phyloP scores from a whole-genome alignment of 2,888 invertebrate genomes.

The Orgyia antiqua region DNA sequence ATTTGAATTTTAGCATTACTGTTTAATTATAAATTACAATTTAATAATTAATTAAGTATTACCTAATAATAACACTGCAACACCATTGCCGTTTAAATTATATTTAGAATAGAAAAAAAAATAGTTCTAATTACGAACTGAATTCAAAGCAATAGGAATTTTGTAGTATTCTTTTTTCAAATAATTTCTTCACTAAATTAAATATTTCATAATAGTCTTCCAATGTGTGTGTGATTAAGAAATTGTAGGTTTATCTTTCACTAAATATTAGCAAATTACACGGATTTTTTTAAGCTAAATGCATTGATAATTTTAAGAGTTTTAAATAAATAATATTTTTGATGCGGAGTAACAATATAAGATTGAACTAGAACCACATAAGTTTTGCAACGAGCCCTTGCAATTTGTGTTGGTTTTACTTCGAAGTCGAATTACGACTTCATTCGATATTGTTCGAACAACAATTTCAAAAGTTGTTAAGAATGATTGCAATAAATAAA shows the following conservation, averaged over 20 bases:
- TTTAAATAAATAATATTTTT: slow-evolving; percentile 16
- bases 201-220: slow-evolving; percentile 68
- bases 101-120: slow-evolving; percentile 38
- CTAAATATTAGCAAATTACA: slow-evolving; percentile 13
- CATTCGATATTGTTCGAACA: slow-evolving; percentile 26
- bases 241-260: slow-evolving; percentile 31
- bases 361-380: slow-evolving; percentile 46
- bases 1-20: slow-evolving; percentile 28
- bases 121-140: slow-evolving; percentile 46
- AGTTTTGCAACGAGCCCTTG: slow-evolving; percentile 63
- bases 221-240: slow-evolving; percentile 57
- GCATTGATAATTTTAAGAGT: slow-evolving; percentile 8
- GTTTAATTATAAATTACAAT: slow-evolving; percentile 10
- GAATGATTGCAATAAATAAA: slow-evolving; percentile 8
- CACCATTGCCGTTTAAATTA: slow-evolving; percentile 56
- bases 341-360: slow-evolving; percentile 57
- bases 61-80: slow-evolving; percentile 51
- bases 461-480: slow-evolving; percentile 20
- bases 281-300: too few relatives aligned
- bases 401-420: slow-evolving; percentile 51
- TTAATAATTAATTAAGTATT: slow-evolving; percentile 34
- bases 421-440: slow-evolving; percentile 23
- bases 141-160: slow-evolving; percentile 58
- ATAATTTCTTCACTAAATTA: slow-evolving; percentile 33
- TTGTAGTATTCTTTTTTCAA: slow-evolving; percentile 27